These are phyloP conservation scores for Phalacrocorax brasilianus DNA, from an alignment of 2,113 vertebrate species.

Conservation along the genomic window DNA sequence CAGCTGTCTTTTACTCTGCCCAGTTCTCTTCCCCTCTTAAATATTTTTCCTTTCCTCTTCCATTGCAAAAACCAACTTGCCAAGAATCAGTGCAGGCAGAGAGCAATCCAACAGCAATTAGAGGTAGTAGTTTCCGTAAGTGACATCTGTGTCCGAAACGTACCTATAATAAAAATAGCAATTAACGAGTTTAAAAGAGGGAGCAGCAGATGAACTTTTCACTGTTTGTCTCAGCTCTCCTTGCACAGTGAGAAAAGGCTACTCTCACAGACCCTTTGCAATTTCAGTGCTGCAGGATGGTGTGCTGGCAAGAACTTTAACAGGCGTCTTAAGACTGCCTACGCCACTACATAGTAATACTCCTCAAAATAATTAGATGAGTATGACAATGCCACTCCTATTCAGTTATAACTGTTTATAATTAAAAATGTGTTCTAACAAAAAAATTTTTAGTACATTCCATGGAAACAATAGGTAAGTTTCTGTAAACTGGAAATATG, in stretches of 20 bases:
- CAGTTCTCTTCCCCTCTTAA: background rate
- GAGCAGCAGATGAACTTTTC: background rate
- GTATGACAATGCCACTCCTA: background rate
- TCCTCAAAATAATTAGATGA: background rate
- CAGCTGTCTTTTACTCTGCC: background rate
- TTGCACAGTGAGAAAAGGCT: background rate
- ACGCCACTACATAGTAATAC: background rate
- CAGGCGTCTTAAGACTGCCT: background rate
- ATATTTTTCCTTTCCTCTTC: background rate
- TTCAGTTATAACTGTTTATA: background rate
- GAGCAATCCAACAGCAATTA: background rate
- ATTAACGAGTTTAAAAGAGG: background rate
- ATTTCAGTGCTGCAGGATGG: background rate
- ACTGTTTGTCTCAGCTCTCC: background rate
- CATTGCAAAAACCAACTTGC: background rate
- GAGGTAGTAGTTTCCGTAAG: background rate
- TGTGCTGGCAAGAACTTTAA: background rate
- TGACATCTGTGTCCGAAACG: background rate
- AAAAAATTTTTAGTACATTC: fast-evolving
- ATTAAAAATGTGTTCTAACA: background rate
- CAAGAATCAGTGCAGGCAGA: background rate
- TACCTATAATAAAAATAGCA: background rate
- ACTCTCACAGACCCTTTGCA: background rate
- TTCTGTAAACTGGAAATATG: background rate
- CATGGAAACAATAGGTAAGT: background rate